A percentile compares a stretch with the other conserved stretches of the same genome.
These are phyloP conservation scores for Nomada fucata DNA, from an alignment of 2,888 invertebrate species.

Conservation along the genomic window DNA sequence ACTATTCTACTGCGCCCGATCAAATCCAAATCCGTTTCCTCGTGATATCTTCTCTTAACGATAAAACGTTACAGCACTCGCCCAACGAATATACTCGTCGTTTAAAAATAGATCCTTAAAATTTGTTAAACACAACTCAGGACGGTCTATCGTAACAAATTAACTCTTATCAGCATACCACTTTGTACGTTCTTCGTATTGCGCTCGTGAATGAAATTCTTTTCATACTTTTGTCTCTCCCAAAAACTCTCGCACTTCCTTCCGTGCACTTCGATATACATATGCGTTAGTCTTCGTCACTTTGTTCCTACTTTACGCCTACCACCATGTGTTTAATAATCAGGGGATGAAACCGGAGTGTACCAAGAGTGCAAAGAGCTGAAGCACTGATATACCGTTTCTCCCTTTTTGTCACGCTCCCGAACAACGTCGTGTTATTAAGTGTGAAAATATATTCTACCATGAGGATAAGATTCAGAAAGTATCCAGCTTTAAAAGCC, in stretches of 20 bases:
- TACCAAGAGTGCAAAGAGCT: slow-evolving; percentile 49
- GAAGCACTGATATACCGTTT: slow-evolving; percentile 29
- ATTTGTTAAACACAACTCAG: slow-evolving; percentile 49
- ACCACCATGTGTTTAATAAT: no score
- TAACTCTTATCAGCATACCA: slow-evolving; percentile 29
- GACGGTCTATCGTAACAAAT: slow-evolving; percentile 53
- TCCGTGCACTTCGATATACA: background rate
- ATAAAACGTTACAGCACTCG: slow-evolving; percentile 26
- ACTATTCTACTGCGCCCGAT: slow-evolving; percentile 6
- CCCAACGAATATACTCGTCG: slow-evolving; percentile 6
- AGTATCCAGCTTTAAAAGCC: slow-evolving; percentile 51
- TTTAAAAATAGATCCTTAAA: slow-evolving; percentile 44
- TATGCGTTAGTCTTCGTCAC: background rate
- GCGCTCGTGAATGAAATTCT: slow-evolving; percentile 7
- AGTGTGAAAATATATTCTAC: slow-evolving; percentile 65
- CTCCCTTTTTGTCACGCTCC: slow-evolving; percentile 29
- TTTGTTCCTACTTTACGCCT: background rate
- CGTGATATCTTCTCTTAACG: slow-evolving; percentile 1
- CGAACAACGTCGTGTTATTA: slow-evolving; percentile 22
- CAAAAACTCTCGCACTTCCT: background rate
- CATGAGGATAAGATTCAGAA: slow-evolving; percentile 60
- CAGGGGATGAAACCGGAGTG: slow-evolving; percentile 5
- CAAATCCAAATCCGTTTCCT: background rate
- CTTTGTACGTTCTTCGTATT: slow-evolving; percentile 36
- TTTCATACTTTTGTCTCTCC: background rate